phyloP scores from a whole-genome alignment of 2,113 vertebrate species.

The Psittacula cyanocephala region DNA sequence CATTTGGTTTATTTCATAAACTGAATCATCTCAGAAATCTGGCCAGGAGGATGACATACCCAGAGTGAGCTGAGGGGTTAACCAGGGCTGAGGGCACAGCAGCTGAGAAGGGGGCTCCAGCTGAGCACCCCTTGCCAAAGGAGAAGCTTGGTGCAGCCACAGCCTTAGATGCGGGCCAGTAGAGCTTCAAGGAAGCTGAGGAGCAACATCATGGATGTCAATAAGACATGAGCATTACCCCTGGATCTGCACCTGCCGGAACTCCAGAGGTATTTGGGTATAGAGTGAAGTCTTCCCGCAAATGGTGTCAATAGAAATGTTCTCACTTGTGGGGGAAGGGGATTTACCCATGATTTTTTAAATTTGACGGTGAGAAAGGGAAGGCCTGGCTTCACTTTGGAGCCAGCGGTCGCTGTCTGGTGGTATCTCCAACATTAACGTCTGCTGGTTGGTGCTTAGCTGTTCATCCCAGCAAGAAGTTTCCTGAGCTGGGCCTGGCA shows the following conservation, averaged over 20 bases:
- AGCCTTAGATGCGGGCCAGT: background rate
- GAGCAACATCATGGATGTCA: background rate
- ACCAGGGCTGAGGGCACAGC: background rate
- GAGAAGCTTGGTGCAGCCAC: background rate
- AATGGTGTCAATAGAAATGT: background rate
- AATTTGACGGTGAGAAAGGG: background rate
- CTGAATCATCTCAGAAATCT: background rate
- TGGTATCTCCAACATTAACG: too few species aligned
- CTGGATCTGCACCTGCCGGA: background rate
- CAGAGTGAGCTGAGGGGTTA: background rate
- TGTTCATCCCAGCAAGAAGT: background rate
- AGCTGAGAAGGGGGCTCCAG: fast-evolving
- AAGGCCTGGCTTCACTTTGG: background rate
- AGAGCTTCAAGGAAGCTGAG: background rate
- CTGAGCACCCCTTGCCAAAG: fast-evolving
- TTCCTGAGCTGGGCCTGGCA: background rate
- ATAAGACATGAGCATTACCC: background rate
- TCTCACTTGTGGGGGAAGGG: background rate
- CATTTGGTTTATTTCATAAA: background rate
- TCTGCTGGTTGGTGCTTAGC: background rate
- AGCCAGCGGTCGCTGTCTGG: background rate
- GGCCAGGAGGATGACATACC: background rate
- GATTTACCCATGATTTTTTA: background rate
- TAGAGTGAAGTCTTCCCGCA: background rate
- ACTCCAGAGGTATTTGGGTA: background rate